Conservation (phyloP, 2,888 invertebrate species). For the Rhopalosiphum nymphaeae region DNA sequence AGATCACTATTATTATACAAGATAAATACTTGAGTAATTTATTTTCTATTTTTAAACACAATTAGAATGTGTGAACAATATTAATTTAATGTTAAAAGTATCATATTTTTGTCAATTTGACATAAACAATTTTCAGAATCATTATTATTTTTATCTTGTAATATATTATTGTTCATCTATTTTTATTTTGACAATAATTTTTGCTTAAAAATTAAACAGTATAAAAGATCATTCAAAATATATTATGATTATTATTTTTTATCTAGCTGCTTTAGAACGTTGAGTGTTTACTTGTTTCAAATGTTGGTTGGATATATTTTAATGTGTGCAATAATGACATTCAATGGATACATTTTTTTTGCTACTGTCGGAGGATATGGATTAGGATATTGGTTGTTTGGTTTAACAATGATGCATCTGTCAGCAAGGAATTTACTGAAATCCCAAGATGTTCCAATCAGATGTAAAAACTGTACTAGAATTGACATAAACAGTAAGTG, state of each 20-base stretch:
- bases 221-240: not conserved
- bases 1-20: not conserved
- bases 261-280: slow-evolving; percentile 47
- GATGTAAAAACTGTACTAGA: slow-evolving; percentile 58
- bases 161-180: no score
- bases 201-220: not conserved
- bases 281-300: slow-evolving; percentile 65
- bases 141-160: not conserved
- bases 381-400: slow-evolving; percentile 66
- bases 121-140: not conserved
- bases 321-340: slow-evolving; percentile 82
- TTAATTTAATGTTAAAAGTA: not conserved
- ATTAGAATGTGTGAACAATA: not conserved
- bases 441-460: slow-evolving; percentile 46
- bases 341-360: slow-evolving; percentile 78
- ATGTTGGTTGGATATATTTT: slow-evolving; percentile 76
- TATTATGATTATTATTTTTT: not conserved
- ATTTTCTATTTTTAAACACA: not conserved
- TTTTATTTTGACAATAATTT: not conserved
- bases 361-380: slow-evolving; percentile 77
- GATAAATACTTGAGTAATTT: not conserved
- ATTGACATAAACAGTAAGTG: slow-evolving; percentile 34
- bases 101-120: not conserved
- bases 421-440: slow-evolving; percentile 63
- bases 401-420: slow-evolving; percentile 65